These are phyloP conservation scores for Myrmecobius fasciatus DNA, from an alignment of 2,113 vertebrate genomes.

Conservation along the genomic window DNA sequence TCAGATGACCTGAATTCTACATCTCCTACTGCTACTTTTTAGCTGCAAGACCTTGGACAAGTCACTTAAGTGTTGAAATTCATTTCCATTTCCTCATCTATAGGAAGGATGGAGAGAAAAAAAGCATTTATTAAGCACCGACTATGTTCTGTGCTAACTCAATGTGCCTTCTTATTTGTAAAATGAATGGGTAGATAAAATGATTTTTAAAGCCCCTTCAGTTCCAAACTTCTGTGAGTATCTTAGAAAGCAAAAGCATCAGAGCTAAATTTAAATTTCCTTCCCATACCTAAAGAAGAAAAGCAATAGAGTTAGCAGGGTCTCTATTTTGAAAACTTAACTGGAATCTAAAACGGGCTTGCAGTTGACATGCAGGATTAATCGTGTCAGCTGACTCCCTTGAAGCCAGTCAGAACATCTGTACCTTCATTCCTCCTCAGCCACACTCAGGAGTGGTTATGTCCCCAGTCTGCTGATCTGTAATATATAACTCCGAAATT, in stretches of 20 bases:
- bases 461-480: not conserved
- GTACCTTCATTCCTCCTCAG: not conserved
- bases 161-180: not conserved
- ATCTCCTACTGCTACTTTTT: not conserved
- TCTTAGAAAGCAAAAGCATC: conserved; percentile 53
- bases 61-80: not conserved
- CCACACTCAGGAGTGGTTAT: not conserved
- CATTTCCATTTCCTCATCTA: not conserved
- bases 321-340: not conserved
- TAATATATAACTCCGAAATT: not conserved
- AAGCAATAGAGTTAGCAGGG: not conserved
- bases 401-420: not conserved
- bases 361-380: conserved; percentile 19
- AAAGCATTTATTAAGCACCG: not conserved
- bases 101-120: not conserved
- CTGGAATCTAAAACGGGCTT: not conserved
- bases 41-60: not conserved
- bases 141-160: not conserved
- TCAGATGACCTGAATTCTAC: not conserved
- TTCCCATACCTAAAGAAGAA: not conserved
- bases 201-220: not conserved
- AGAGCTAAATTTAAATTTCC: conserved; percentile 13
- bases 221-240: conserved; percentile 3
- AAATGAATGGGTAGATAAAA: not conserved
- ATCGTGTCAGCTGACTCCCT: conserved; percentile 51